Percentiles rank a stretch among this genome's conserved stretches.
Conservation (phyloP, 2,113 vertebrate genomes). For the Neoarius graeffei region DNA sequence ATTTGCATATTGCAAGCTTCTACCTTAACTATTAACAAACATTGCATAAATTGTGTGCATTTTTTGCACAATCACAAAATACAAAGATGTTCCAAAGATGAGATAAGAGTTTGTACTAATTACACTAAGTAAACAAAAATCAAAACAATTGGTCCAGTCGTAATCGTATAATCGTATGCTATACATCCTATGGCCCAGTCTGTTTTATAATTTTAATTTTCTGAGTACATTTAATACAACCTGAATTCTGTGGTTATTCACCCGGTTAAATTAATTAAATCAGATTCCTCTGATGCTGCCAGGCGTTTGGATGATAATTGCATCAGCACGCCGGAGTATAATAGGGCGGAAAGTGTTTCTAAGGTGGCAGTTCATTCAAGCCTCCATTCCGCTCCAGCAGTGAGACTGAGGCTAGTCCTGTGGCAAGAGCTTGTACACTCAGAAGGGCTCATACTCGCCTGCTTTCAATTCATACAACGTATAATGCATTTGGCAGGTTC, state of each 20-base stretch:
- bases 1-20: not conserved
- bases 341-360: conserved; percentile 78
- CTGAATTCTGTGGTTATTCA: conserved; percentile 81
- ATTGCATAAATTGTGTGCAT: not conserved
- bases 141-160: not conserved
- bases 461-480: conserved; percentile 24
- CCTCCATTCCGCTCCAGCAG: conserved; percentile 69
- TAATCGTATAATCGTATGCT: not conserved
- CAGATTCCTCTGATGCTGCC: conserved; percentile 86
- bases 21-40: not conserved
- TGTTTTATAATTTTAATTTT: conserved; percentile 48
- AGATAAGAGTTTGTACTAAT: not conserved
- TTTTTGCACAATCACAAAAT: not conserved
- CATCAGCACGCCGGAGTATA: conserved; percentile 88
- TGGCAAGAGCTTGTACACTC: conserved; percentile 67
- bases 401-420: conserved; percentile 48
- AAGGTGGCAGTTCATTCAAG: conserved; percentile 77
- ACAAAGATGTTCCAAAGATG: not conserved
- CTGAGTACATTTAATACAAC: conserved; percentile 79
- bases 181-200: not conserved
- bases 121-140: not conserved
- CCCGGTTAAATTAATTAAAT: conserved; percentile 90
- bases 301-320: conserved; percentile 91
- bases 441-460: conserved; percentile 17
- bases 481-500: conserved; percentile 43